Conservation (phyloP, 2,888 invertebrate genomes). For the Saturnia japonica region DNA sequence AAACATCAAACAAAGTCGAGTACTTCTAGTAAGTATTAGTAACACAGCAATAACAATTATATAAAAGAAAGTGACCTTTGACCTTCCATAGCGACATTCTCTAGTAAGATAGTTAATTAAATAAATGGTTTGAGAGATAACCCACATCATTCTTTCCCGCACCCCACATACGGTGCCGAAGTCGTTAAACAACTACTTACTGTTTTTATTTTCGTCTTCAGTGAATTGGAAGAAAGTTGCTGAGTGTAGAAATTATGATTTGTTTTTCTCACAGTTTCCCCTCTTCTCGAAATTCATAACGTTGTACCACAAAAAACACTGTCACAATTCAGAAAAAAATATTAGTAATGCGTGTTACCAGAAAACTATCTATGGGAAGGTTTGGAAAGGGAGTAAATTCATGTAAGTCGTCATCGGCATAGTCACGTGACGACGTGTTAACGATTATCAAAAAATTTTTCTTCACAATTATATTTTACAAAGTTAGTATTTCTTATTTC, state of each 20-base stretch:
- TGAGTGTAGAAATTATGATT: neutral
- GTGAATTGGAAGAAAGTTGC: constrained; percentile 25
- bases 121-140: constrained; percentile 54
- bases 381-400: too few relatives aligned
- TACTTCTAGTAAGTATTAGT: neutral
- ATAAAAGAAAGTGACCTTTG: constrained; percentile 32
- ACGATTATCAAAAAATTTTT: too few relatives aligned
- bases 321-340: neutral
- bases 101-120: constrained; percentile 59
- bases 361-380: neutral
- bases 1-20: neutral
- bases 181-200: constrained; percentile 31
- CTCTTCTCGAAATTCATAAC: neutral
- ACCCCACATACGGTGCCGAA: constrained; percentile 37
- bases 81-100: constrained; percentile 39
- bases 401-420: too few relatives aligned
- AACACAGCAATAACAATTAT: neutral
- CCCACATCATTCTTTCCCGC: constrained; percentile 47
- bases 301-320: neutral
- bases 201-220: constrained; percentile 32
- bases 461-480: too few relatives aligned
- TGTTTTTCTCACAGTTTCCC: neutral
- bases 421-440: too few relatives aligned
- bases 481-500: too few relatives aligned
- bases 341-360: neutral